Evolutionary conservation across 2,113 vertebrate species (phyloP).

Genomic region (Empidonax traillii): DNA sequence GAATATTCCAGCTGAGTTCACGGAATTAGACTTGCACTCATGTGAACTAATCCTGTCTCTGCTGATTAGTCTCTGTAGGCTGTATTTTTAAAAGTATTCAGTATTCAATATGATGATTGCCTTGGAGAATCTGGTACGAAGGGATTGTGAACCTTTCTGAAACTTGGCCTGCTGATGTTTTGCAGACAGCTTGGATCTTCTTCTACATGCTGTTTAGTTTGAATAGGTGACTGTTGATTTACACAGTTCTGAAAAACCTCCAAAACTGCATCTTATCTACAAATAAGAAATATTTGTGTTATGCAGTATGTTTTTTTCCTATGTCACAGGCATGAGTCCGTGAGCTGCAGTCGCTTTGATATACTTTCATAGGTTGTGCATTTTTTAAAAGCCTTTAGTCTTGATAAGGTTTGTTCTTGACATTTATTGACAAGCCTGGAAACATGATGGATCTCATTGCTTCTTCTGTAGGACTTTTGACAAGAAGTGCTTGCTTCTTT

Average conservation of each 20-base stretch:
- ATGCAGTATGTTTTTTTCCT: not conserved
- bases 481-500: not conserved
- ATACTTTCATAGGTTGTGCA: not conserved
- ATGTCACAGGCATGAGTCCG: rapidly evolving
- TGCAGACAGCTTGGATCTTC: not conserved
- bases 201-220: not conserved
- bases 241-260: not conserved
- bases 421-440: not conserved
- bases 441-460: not conserved
- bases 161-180: not conserved
- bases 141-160: not conserved
- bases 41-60: not conserved
- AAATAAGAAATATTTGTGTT: not conserved
- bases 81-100: not conserved
- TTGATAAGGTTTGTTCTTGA: not conserved
- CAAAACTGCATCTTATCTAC: not conserved
- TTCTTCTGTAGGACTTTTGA: not conserved
- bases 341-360: not conserved
- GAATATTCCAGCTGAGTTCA: not conserved
- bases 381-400: not conserved
- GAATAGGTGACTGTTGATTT: not conserved
- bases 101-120: not conserved
- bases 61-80: no score
- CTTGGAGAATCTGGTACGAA: not conserved
- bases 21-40: rapidly evolving